Percentiles rank a stretch among this genome's conserved stretches.
phyloP scores from a whole-genome alignment of 1,140 invertebrate species.

The Neodiprion pinetum region DNA sequence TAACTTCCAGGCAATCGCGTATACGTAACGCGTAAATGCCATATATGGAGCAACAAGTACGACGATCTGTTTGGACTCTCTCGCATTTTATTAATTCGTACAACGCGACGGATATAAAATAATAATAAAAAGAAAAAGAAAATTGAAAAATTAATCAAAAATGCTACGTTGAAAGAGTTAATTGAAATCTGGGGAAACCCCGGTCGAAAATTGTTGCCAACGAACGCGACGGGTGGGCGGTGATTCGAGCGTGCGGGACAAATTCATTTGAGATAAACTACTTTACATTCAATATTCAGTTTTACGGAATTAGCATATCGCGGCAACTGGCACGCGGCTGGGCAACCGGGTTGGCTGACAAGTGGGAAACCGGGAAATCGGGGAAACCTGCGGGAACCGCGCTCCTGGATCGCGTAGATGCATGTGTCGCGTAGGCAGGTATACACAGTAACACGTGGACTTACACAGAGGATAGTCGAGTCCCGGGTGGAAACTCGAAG shows the following conservation, averaged over 20 bases:
- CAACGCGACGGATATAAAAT: no score
- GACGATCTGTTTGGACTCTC: background rate
- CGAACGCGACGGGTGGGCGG: no score
- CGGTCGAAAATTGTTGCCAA: no score
- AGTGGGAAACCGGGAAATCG: background rate
- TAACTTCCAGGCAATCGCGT: background rate
- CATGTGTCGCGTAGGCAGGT: background rate
- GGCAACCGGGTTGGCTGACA: background rate
- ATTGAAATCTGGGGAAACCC: no score
- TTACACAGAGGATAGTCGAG: slow-evolving; percentile 30
- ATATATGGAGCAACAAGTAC: background rate
- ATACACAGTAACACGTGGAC: slow-evolving; percentile 46
- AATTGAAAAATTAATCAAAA: no score
- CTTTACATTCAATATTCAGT: slow-evolving; percentile 34
- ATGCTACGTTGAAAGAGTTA: no score
- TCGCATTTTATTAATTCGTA: no score
- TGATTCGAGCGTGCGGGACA: slow-evolving; percentile 31
- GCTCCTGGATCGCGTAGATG: slow-evolving; percentile 6
- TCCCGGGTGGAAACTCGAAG: slow-evolving; percentile 5
- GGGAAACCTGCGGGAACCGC: slow-evolving; percentile 14
- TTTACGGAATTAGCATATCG: slow-evolving; percentile 17
- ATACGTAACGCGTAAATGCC: background rate
- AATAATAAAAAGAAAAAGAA: no score
- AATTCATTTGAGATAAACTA: slow-evolving; percentile 37
- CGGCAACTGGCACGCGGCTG: slow-evolving; percentile 15